Conservation (phyloP, 2,888 invertebrate species). For the Cyclophora punctaria region DNA sequence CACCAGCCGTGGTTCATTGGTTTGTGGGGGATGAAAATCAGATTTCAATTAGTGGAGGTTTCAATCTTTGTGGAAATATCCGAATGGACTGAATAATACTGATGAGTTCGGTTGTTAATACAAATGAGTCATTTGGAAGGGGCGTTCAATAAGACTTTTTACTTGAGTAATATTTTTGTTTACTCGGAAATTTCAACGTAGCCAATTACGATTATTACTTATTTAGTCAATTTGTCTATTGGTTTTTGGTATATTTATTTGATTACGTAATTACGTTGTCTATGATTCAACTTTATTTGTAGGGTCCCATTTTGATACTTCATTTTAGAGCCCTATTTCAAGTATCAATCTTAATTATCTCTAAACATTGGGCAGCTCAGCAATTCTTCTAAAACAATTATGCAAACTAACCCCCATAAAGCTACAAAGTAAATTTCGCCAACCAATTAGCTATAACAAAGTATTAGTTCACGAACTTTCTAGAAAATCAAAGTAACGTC, state of each 20-base stretch:
- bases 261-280: too few species aligned
- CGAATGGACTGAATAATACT: constrained; percentile 63
- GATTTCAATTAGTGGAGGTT: constrained; percentile 70
- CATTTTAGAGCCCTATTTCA: too few species aligned
- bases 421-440: constrained; percentile 1
- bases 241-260: too few species aligned
- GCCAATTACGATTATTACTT: too few species aligned
- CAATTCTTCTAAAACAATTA: not conserved
- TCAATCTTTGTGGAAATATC: constrained; percentile 58
- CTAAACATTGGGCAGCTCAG: too few species aligned
- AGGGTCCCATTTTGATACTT: too few species aligned
- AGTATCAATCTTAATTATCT: too few species aligned
- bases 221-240: too few species aligned
- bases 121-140: constrained; percentile 59
- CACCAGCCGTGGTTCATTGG: constrained; percentile 50
- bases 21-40: constrained; percentile 59
- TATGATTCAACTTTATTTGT: too few species aligned
- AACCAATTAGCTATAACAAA: constrained; percentile 9
- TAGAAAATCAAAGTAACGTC: constrained; percentile 35
- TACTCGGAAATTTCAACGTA: too few species aligned
- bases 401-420: constrained; percentile 1
- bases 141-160: constrained; percentile 44
- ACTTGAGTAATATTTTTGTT: too few species aligned
- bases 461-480: constrained; percentile 12
- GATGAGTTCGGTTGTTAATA: constrained; percentile 67